Percentiles rank a stretch among this genome's conserved stretches.
Evolutionary conservation across 2,888 invertebrate species (phyloP).

Genomic region (Abrostola triplasia): DNA sequence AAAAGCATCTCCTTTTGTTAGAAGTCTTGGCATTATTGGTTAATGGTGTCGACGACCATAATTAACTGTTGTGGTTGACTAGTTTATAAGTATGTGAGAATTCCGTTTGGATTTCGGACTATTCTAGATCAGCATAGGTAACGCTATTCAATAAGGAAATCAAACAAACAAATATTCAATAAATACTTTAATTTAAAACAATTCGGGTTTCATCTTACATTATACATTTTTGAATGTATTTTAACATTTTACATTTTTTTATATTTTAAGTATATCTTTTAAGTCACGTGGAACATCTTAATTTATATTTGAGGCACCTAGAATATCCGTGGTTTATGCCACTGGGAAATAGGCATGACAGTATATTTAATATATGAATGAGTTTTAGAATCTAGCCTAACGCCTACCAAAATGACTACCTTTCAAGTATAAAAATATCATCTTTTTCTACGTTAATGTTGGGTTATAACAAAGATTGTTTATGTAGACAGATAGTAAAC

Average conservation of each 20-base stretch:
- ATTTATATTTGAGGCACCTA: constrained; percentile 36
- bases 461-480: neutral
- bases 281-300: constrained; percentile 36
- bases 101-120: too few species aligned
- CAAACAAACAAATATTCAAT: constrained; percentile 56
- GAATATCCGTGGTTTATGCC: constrained; percentile 2
- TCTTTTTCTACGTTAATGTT: neutral
- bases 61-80: too few species aligned
- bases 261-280: constrained; percentile 33
- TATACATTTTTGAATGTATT: constrained; percentile 52
- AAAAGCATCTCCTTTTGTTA: too few species aligned
- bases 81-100: too few species aligned
- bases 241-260: constrained; percentile 47
- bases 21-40: too few species aligned
- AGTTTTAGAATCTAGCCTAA: neutral
- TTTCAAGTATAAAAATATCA: neutral
- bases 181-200: constrained; percentile 76
- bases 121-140: too few species aligned
- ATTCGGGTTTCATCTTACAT: constrained; percentile 66
- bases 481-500: neutral
- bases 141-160: neutral
- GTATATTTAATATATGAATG: neutral
- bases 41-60: too few species aligned
- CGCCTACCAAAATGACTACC: neutral
- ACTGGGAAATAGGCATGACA: neutral